phyloP scores from a whole-genome alignment of 2,888 invertebrate genomes.

The Mythimna loreyi region DNA sequence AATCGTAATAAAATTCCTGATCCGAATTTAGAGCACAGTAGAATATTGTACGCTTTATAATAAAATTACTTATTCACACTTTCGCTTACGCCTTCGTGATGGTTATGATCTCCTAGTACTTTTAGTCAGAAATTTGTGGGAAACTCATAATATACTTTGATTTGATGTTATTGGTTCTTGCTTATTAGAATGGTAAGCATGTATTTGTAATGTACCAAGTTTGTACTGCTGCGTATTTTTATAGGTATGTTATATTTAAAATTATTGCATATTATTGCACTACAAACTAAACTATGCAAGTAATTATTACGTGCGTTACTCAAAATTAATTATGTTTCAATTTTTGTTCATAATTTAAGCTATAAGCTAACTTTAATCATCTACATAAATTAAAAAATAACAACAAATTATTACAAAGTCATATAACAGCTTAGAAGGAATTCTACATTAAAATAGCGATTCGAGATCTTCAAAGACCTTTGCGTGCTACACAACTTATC shows the following conservation, averaged over 20 bases:
- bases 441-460: constrained; percentile 28
- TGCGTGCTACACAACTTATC: constrained; percentile 51
- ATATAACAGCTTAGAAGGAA: background rate
- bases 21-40: constrained; percentile 65
- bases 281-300: no score
- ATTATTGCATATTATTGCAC: no score
- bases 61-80: constrained; percentile 49
- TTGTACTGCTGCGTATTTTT: background rate
- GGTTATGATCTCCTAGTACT: constrained; percentile 52
- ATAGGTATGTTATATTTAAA: background rate
- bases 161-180: constrained; percentile 31
- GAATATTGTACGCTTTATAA: constrained; percentile 52
- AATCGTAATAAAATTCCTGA: constrained; percentile 60
- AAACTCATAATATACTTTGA: constrained; percentile 37
- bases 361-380: background rate
- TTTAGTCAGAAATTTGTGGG: constrained; percentile 41
- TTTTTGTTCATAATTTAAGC: background rate
- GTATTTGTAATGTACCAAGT: constrained; percentile 15
- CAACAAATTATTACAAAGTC: constrained; percentile 5
- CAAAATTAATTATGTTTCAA: background rate
- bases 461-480: constrained; percentile 46
- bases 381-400: background rate
- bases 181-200: constrained; percentile 13
- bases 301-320: background rate
- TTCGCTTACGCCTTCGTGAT: constrained; percentile 35